phyloP scores from a whole-genome alignment of 2,797 vertebrate genomes.

The Enteromius argenteus region DNA sequence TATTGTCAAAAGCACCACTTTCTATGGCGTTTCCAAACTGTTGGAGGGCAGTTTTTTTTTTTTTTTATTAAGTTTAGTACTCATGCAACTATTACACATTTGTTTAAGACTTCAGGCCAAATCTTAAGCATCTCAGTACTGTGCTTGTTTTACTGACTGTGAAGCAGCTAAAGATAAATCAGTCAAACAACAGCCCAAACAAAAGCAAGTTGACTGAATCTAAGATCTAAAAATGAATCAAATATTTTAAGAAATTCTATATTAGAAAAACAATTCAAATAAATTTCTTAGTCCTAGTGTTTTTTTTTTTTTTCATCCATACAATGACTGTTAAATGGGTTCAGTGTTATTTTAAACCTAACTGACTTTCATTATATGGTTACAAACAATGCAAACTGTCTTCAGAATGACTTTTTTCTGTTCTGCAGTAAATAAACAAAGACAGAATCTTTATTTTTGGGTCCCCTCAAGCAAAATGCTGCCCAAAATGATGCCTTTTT shows the following conservation, averaged over 20 bases:
- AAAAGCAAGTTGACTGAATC: not conserved
- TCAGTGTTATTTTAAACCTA: not conserved
- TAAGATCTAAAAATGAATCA: not conserved
- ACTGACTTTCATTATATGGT: not conserved
- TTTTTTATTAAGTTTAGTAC: not conserved
- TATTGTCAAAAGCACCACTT: no score
- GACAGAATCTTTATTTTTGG: not conserved
- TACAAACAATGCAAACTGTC: not conserved
- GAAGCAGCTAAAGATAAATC: no score
- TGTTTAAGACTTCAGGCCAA: not conserved
- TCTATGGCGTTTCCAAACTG: no score
- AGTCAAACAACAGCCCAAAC: no score
- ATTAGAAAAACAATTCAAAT: not conserved
- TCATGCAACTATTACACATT: not conserved
- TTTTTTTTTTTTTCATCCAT: not conserved
- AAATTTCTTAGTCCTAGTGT: not conserved
- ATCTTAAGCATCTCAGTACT: no score
- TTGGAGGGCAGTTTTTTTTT: no score
- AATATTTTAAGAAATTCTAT: not conserved
- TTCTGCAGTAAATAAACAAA: not conserved
- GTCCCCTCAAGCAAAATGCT: constrained; percentile 54
- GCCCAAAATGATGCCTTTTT: constrained; percentile 59
- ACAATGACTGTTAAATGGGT: not conserved
- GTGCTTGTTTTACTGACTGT: no score
- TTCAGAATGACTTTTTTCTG: not conserved